phyloP scores from a whole-genome alignment of 2,113 vertebrate species.

The Dicaeum eximium region DNA sequence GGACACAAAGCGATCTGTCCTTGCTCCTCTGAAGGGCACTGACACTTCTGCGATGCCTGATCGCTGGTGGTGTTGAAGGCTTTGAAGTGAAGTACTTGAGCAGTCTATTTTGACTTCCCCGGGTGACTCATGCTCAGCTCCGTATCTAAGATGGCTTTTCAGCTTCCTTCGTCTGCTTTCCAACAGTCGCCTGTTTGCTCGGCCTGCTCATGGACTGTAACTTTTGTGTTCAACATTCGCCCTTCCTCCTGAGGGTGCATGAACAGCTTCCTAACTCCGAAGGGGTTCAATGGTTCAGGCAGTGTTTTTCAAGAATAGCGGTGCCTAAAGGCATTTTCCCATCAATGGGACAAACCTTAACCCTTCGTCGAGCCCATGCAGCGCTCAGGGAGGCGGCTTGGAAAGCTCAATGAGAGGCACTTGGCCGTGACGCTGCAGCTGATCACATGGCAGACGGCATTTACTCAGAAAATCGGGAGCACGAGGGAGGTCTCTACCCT shows the following conservation, averaged over 20 bases:
- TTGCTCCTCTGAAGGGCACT: slow-evolving; percentile 6
- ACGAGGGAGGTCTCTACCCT: not conserved
- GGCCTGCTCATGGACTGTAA: not conserved
- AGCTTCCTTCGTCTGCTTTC: slow-evolving; percentile 28
- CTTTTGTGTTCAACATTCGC: not conserved
- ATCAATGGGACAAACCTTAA: not conserved
- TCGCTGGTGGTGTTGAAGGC: slow-evolving; percentile 2
- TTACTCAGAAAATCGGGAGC: not conserved
- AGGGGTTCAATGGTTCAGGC: not conserved
- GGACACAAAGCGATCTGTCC: not conserved
- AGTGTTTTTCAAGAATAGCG: not conserved
- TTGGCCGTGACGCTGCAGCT: not conserved
- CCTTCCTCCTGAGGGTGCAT: not conserved
- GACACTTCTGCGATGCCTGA: slow-evolving; percentile 37
- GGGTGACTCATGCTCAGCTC: slow-evolving; percentile 38
- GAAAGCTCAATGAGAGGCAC: not conserved
- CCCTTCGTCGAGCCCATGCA: not conserved
- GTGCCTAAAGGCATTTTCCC: not conserved
- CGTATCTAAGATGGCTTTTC: slow-evolving; percentile 29
- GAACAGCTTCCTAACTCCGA: not conserved
- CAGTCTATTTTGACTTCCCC: slow-evolving; percentile 35
- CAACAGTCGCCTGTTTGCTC: slow-evolving; percentile 11
- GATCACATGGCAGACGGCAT: not conserved
- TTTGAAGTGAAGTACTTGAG: slow-evolving; percentile 66
- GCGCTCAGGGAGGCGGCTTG: not conserved